Base-by-base conservation (phyloP, 2,113 vertebrate genomes). In the Eidolon helvum region DNA sequence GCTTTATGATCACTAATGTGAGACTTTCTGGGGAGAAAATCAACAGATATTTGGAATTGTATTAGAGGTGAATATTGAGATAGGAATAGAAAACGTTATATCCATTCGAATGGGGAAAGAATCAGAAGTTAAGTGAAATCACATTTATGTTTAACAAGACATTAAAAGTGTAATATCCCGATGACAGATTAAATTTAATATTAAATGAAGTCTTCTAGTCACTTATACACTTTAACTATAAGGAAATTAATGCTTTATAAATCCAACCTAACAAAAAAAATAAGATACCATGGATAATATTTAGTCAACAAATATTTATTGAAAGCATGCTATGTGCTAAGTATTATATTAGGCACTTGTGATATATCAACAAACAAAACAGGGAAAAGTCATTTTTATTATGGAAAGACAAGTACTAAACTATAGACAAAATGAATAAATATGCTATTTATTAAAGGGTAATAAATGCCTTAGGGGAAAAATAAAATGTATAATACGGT, bases 1-100 rank as follows among this genome's bases (percentile, higher is more conserved):
- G 79, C 38, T 93, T 94, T 95, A 59, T 77, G 40, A 71, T 65
- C 74, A 96, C 82, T 65, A 35, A 94, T 53, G 30, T 94, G 66
- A 96, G 40, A 79, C 30, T 91, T 21, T 95, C 57, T 75, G n/a
- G 33, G 26, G 11, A 61, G 66, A 80, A 95, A 77, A 80, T 22
- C 35, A 86, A 78, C 40, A 89, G 12, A 45, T 75, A 77, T 48
- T 91, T 93, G 19, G 82, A 93, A 87, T 38, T 91, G 55, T 48
- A 61, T n/a, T 88, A 68, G 80, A 68, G 55, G 33, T 84, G 4
- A 53, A 24, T 75, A 85, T 94, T 57, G 40, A 80, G 26, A 50
- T 16, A 75, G 11, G 12, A 65, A 59, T 92, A 74, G 65, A 86
- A 72, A 87, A 63, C 24, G 18, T 59, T 24, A 68, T 35, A 26